Conservation (phyloP, 2,888 invertebrate species). For the Elmis aenea region DNA sequence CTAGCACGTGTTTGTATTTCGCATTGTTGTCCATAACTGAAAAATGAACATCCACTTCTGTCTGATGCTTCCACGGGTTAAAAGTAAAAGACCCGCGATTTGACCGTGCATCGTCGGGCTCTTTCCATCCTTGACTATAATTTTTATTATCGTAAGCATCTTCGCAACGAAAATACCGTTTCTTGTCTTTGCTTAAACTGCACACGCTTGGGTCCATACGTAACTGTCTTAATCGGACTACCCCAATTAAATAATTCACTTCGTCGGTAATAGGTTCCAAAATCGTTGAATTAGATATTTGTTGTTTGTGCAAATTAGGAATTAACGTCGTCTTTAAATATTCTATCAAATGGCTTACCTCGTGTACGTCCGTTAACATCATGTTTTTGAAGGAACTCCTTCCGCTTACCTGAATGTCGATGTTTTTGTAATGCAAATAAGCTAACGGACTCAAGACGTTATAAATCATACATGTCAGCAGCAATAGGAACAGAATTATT, state of each 20-base stretch:
- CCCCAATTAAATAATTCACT: conserved; percentile 8
- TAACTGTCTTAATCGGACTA: conserved; percentile 5
- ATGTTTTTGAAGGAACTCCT: neutral
- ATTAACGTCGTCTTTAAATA: conserved; percentile 4
- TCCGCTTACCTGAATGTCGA: neutral
- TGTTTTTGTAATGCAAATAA: conserved; percentile 1
- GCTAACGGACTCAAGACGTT: neutral
- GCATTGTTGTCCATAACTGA: neutral
- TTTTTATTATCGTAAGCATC: neutral
- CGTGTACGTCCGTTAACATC: neutral
- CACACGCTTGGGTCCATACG: neutral
- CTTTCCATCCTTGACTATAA: conserved; percentile 4
- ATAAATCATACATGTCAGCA: neutral
- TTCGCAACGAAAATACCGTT: conserved; percentile 1
- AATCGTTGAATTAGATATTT: neutral
- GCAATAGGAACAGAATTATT: conserved; percentile 2
- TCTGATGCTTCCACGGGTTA: neutral
- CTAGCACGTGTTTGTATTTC: neutral
- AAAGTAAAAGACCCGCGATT: neutral
- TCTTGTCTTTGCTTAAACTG: neutral
- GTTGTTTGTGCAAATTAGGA: conserved; percentile 1
- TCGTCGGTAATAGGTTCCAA: neutral
- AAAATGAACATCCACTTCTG: neutral
- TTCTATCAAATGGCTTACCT: conserved; percentile 1
- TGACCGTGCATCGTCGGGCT: no score